These are phyloP conservation scores for Vimba vimba DNA, from an alignment of 2,113 vertebrate species.

Conservation along the genomic window DNA sequence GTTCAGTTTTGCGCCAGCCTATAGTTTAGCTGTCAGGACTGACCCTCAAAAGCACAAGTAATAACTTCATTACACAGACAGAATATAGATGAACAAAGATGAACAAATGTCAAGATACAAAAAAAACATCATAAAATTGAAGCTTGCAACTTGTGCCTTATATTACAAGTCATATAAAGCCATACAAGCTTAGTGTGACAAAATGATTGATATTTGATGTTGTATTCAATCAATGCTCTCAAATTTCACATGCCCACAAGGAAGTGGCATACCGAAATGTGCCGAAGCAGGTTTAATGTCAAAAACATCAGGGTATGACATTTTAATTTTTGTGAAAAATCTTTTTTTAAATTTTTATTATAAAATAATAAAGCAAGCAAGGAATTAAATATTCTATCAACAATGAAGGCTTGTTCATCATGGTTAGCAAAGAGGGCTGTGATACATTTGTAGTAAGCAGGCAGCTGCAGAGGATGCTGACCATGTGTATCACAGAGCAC, in stretches of 20 bases:
- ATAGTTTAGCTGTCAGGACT: constrained; percentile 18
- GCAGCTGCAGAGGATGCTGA: constrained; percentile 15
- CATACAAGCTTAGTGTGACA: neutral
- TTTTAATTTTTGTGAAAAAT: no score
- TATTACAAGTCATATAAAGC: neutral
- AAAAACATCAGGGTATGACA: no score
- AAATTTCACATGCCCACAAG: no score
- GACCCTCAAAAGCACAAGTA: neutral
- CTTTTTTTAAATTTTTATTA: no score
- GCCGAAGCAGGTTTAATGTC: no score
- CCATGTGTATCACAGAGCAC: neutral
- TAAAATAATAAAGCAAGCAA: no score
- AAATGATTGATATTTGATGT: neutral
- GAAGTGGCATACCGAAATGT: no score
- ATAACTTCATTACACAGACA: neutral
- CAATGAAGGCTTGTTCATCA: neutral
- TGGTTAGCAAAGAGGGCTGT: neutral
- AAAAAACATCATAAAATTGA: neutral
- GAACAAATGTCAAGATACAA: neutral
- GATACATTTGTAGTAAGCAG: neutral
- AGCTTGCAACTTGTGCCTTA: neutral
- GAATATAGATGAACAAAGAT: no score
- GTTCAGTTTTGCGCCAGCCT: neutral
- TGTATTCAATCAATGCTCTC: no score
- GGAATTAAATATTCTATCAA: no score